These are phyloP conservation scores for Dreissena polymorpha DNA, from an alignment of 1,140 invertebrate genomes.

Conservation along the genomic window DNA sequence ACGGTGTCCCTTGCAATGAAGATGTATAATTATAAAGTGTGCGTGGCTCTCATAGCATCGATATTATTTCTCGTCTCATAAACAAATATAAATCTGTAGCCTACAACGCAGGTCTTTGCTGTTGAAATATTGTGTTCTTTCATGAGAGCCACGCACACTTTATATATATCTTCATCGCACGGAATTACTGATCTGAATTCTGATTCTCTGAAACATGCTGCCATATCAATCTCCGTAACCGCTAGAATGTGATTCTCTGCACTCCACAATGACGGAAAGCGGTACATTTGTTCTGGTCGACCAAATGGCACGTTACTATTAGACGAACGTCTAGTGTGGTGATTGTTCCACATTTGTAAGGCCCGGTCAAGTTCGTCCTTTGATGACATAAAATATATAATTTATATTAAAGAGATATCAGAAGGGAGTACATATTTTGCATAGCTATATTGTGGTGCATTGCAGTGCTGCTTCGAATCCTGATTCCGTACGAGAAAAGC, in stretches of 20 bases:
- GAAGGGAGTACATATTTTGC: no score
- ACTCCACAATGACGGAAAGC: constrained; percentile 1
- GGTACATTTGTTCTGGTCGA: background rate
- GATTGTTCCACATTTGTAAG: constrained; percentile 17
- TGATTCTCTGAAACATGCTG: background rate
- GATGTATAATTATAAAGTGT: no score
- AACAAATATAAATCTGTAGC: background rate
- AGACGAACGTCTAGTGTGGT: background rate
- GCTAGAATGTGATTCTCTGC: background rate
- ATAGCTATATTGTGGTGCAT: no score
- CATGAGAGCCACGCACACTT: constrained; percentile 6
- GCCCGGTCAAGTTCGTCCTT: constrained; percentile 20
- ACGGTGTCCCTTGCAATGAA: no score
- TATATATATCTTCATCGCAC: constrained; percentile 3
- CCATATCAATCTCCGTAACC: constrained; percentile 1
- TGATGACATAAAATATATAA: background rate
- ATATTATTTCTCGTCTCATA: background rate
- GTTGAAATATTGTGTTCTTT: background rate
- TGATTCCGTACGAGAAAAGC: no score
- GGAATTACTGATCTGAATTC: background rate
- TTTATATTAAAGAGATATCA: background rate
- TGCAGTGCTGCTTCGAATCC: no score
- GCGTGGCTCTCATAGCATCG: background rate
- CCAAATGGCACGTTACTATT: constrained; percentile 5
- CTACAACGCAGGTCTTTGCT: background rate